Conservation (phyloP, 2,113 vertebrate genomes). For the Syngnathoides biaculeatus region DNA sequence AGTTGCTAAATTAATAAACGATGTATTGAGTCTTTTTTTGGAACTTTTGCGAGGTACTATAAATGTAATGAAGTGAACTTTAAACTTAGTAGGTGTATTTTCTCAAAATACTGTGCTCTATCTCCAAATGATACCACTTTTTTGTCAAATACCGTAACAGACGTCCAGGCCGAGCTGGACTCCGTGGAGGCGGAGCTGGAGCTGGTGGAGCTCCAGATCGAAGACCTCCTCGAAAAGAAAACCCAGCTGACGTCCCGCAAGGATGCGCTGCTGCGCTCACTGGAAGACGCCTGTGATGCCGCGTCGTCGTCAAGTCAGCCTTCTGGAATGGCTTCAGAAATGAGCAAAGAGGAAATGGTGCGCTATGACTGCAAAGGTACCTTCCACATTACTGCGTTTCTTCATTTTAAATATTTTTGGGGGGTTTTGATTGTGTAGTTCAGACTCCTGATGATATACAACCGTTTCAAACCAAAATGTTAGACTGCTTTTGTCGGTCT, state of each 20-base stretch:
- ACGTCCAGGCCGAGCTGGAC: conserved; percentile 78
- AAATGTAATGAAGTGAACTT: too few species aligned
- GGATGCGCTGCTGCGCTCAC: conserved; percentile 68
- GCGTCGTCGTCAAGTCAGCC: conserved; percentile 45
- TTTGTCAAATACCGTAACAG: conserved; percentile 59
- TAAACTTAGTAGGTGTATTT: too few species aligned
- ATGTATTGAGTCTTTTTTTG: neutral
- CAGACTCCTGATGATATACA: too few species aligned
- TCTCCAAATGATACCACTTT: too few species aligned
- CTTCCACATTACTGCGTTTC: neutral
- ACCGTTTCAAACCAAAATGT: too few species aligned
- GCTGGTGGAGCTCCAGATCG: conserved; percentile 82
- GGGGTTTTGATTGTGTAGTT: too few species aligned
- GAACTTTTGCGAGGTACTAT: too few species aligned
- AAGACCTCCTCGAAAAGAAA: conserved; percentile 85
- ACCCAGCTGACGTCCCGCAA: conserved; percentile 78
- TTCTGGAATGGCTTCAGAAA: conserved; percentile 28
- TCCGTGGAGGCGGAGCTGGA: conserved; percentile 82
- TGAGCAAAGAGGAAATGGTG: conserved; percentile 70
- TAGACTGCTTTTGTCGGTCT: too few species aligned
- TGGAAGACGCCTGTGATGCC: conserved; percentile 71
- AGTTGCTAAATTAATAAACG: neutral
- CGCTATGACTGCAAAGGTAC: conserved; percentile 82
- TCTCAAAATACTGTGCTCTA: too few species aligned
- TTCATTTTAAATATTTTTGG: too few species aligned